These are phyloP conservation scores for Aramus guarauna DNA, from an alignment of 2,113 vertebrate species.

Conservation along the genomic window DNA sequence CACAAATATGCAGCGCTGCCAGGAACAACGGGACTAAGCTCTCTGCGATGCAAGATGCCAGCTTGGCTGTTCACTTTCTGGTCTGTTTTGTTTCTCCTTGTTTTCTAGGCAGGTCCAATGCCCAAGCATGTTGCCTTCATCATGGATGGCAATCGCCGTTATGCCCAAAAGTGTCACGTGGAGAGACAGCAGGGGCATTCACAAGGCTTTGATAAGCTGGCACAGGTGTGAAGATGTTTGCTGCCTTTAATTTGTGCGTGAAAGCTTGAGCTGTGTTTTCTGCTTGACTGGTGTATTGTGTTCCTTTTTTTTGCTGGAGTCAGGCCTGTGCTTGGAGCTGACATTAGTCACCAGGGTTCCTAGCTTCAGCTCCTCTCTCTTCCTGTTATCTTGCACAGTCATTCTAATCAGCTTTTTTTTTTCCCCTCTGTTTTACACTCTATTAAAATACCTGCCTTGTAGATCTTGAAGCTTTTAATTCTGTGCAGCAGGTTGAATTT, in stretches of 20 bases:
- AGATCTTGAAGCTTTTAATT: background rate
- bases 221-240: slow-evolving; percentile 80
- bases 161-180: slow-evolving; percentile 89
- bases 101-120: slow-evolving; percentile 89
- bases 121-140: slow-evolving; percentile 97
- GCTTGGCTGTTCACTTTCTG: background rate
- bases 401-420: background rate
- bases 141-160: slow-evolving; percentile 98
- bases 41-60: fast-evolving
- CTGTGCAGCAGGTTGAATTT: background rate
- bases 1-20: fast-evolving
- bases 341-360: background rate
- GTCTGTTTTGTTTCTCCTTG: background rate
- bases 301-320: background rate
- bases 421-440: background rate
- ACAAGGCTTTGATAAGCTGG: slow-evolving; percentile 94
- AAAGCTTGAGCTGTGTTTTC: background rate
- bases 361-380: background rate
- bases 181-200: slow-evolving; percentile 90
- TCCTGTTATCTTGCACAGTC: background rate
- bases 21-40: background rate
- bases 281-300: background rate
- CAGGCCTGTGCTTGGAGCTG: background rate
- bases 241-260: background rate
- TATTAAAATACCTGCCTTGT: background rate